phyloP scores from a whole-genome alignment of 1,140 invertebrate species.

The Drosophila asahinai region DNA sequence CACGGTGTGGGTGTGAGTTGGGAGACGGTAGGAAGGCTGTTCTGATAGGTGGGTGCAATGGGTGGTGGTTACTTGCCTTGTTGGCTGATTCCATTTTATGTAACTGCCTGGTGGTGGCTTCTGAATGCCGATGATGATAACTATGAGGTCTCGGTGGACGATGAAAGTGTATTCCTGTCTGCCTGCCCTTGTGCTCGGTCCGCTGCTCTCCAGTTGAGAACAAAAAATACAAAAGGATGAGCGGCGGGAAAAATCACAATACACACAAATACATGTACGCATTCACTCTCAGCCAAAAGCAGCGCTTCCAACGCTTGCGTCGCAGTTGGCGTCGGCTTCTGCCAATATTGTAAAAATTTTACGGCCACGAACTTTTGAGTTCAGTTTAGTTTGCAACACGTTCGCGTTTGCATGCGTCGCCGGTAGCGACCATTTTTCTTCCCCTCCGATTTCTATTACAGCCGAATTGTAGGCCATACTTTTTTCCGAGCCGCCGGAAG shows the following conservation, averaged over 20 bases:
- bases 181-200: slow-evolving; percentile 2
- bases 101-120: slow-evolving; percentile 76
- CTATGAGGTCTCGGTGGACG: slow-evolving; percentile 36
- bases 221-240: slow-evolving; percentile 46
- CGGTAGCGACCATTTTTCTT: slow-evolving; percentile 12
- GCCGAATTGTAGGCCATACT: slow-evolving; percentile 54
- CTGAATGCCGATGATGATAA: slow-evolving; percentile 69
- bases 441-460: slow-evolving; percentile 14
- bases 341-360: slow-evolving; percentile 79
- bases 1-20: slow-evolving; percentile 29
- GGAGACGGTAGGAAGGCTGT: slow-evolving; percentile 22
- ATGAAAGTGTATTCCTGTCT: slow-evolving; percentile 27
- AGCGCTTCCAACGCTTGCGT: slow-evolving; percentile 49
- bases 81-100: slow-evolving; percentile 72
- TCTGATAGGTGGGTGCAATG: slow-evolving; percentile 64
- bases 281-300: slow-evolving; percentile 33
- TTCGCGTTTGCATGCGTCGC: slow-evolving; percentile 60
- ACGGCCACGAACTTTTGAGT: slow-evolving; percentile 71
- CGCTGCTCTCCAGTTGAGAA: slow-evolving; percentile 39
- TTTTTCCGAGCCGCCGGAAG: slow-evolving; percentile 51
- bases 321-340: slow-evolving; percentile 23
- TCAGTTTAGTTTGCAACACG: slow-evolving; percentile 79
- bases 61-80: slow-evolving; percentile 30
- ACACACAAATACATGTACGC: slow-evolving; percentile 28
- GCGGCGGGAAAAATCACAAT: slow-evolving; percentile 74